Conservation (phyloP, 1,140 invertebrate genomes). For the Eupristina koningsbergeri region DNA sequence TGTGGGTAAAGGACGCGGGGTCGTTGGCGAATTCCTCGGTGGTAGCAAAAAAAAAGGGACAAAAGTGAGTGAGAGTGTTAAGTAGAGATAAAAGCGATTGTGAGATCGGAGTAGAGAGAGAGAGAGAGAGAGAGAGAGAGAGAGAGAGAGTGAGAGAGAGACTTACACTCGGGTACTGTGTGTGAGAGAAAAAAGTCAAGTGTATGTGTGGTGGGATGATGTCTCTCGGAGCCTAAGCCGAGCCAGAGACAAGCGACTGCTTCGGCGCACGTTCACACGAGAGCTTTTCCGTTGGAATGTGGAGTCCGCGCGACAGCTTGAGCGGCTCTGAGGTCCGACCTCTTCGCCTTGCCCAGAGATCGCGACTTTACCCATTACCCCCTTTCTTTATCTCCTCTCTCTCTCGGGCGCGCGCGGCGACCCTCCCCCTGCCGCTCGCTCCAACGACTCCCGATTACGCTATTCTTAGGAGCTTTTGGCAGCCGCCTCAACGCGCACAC, state of each 20-base stretch:
- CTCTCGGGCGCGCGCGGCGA: conserved; percentile 22
- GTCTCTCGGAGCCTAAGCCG: conserved; percentile 30
- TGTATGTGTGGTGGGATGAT: conserved; percentile 37
- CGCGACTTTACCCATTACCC: conserved; percentile 18
- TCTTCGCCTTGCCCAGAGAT: conserved; percentile 48
- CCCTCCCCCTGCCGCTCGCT: neutral
- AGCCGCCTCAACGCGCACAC: conserved; percentile 1
- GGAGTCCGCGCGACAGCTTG: conserved; percentile 74
- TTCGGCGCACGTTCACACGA: conserved; percentile 52
- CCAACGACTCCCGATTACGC: neutral
- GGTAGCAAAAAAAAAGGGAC: neutral
- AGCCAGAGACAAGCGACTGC: conserved; percentile 26
- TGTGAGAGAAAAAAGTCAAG: conserved; percentile 45
- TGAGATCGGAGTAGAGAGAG: conserved; percentile 18
- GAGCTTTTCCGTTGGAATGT: conserved; percentile 72
- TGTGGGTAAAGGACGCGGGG: neutral
- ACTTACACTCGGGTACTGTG: conserved; percentile 61
- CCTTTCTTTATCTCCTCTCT: conserved; percentile 4
- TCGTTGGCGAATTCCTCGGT: neutral
- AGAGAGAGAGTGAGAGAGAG: conserved; percentile 25
- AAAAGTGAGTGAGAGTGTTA: conserved; percentile 7
- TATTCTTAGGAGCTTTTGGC: conserved; percentile 33
- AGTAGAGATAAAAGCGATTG: neutral
- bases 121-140: conserved; percentile 25
- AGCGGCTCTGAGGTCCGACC: conserved; percentile 72